Percentiles rank a stretch among this genome's conserved stretches.
These are phyloP conservation scores for Etia nguti DNA, from an alignment of 2,113 vertebrate species.

Conservation along the genomic window DNA sequence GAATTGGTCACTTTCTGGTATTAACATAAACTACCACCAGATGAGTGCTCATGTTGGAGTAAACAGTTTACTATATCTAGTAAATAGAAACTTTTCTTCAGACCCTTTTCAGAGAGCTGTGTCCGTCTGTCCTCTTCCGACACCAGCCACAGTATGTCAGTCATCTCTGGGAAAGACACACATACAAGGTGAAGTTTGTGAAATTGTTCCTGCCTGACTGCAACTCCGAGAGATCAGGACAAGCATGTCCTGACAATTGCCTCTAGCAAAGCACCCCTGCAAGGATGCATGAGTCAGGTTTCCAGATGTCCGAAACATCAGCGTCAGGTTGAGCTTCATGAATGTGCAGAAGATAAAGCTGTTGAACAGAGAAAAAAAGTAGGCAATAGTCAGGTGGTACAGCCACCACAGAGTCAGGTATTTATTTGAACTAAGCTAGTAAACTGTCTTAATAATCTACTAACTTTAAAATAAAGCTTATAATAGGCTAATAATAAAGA, in stretches of 20 bases:
- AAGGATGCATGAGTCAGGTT: neutral
- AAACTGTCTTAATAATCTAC: neutral
- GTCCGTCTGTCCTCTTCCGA: slow-evolving; percentile 13
- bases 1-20: neutral
- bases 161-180: slow-evolving; percentile 20
- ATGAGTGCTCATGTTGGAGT: neutral
- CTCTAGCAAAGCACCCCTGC: neutral
- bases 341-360: neutral
- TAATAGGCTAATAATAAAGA: neutral
- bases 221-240: neutral
- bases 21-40: neutral
- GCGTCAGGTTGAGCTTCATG: neutral
- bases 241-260: neutral
- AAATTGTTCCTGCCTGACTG: neutral
- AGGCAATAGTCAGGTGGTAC: neutral
- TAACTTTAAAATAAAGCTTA: neutral
- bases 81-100: neutral
- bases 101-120: slow-evolving; percentile 49
- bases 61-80: neutral
- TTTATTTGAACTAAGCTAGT: neutral
- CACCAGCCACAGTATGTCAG: slow-evolving; percentile 22
- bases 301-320: neutral
- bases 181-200: neutral
- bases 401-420: neutral
- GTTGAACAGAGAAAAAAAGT: neutral